Base-by-base conservation (phyloP, 2,888 invertebrate genomes). In the Leptothorax acervorum region DNA sequence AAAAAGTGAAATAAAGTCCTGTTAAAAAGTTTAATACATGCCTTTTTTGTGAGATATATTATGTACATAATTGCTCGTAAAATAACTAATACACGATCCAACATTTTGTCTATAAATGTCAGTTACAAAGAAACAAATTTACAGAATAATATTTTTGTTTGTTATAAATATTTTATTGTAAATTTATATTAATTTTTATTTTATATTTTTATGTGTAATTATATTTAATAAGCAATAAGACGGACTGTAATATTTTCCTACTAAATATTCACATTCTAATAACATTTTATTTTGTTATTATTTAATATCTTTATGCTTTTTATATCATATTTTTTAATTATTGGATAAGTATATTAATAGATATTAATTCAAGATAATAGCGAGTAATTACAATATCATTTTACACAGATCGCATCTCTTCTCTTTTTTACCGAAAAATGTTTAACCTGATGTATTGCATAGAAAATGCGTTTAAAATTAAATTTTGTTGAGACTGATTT, bases 71-170 rank as follows among this genome's bases (percentile, higher is more conserved):
- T 63, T 39, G 12, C 31, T 18, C n/a, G 53, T 53, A 65, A 31
- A 39, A 42, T 12, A 23, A 23, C 63, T 51, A 18, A 60, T 74
- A 74, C 5, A 74, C 15, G 18, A 74, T 60, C 60, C n/a, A 74
- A 74, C 60, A 60, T 55, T 74, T 55, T 57, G 11, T 42, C 28
- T 18, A 73, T 18, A 73, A 39, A 57, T 48, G 15, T 39, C 2
- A 39, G 2, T 39, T 55, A 57, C 6, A 57, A 57, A 73, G 18
- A 18, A 55, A 73, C 23, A 23, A 5, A 63, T 63, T 74, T 74
- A 48, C 48, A 15, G 1, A 74, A 60, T 31, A 28, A 12, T 48
- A 55, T 12, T 74, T 18, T 31, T 74, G n/a, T 4, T 2, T 12
- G n/a, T 8, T 15, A 8, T 42, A 74, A 62, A 74, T n/a, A 74